Base-by-base conservation (phyloP, 53 echinoderm and acorn worm genomes). In the Temnopleurus reevesii region DNA sequence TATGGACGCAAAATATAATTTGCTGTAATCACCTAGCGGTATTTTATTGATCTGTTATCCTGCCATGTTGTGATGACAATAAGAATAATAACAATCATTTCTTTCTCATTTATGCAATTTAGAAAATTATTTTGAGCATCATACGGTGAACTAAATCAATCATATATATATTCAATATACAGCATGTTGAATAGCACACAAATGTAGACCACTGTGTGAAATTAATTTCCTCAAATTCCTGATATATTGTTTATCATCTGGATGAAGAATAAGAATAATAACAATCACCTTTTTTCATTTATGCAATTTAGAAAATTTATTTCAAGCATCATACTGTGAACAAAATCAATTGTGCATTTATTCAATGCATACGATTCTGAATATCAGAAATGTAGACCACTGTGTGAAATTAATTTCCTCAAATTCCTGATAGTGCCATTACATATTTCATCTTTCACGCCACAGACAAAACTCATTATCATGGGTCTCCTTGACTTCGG, bases 181-280 rank as follows among this genome's bases (percentile, higher is more conserved):
- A 3, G 30, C 35, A 13, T 66, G 5, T 6, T n/a, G 41, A 8
- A 38, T 66, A 36, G 19, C 6, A 36, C n/a, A n/a, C 36, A 2
- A 12, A 34, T 36, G 5, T 4, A 66, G n/a, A 38, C 19, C 5
- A 41, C 8, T n/a, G n/a, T 38, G 38, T 66, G 17, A 66, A 66
- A 66, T 66, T 38, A 66, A 66, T 66, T 38, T 66, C n/a, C n/a
- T n/a, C n/a, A n/a, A n/a, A n/a, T n/a, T n/a, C 66, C 66, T 66
- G 66, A 18, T 66, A 13, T n/a, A n/a, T n/a, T n/a, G n/a, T n/a
- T n/a, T n/a, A n/a, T n/a, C n/a, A n/a, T n/a, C n/a, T n/a, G n/a
- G n/a, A n/a, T n/a, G n/a, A n/a, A n/a, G n/a, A n/a, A n/a, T n/a
- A n/a, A n/a, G n/a, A n/a, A n/a, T n/a, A n/a, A n/a, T n/a, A n/a